phyloP scores from a whole-genome alignment of 2,888 invertebrate genomes.

The Melieria omissa region DNA sequence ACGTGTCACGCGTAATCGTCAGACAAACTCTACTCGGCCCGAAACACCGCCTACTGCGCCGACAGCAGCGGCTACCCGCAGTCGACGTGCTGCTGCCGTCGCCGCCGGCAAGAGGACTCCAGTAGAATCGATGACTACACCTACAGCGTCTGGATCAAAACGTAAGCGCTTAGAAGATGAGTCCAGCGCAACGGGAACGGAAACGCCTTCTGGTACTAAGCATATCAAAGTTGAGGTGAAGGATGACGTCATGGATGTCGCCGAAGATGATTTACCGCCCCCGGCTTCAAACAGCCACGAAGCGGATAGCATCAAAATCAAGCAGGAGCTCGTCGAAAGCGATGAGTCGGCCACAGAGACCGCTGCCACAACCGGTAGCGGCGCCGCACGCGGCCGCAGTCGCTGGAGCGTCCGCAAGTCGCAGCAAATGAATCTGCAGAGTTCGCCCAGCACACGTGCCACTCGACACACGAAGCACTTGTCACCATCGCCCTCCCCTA shows the following conservation, averaged over 20 bases:
- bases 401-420: constrained; percentile 44
- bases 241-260: constrained; percentile 27
- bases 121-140: constrained; percentile 31
- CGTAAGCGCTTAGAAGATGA: constrained; percentile 57
- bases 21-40: constrained; percentile 46
- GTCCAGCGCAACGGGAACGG: constrained; percentile 39
- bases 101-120: constrained; percentile 44
- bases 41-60: constrained; percentile 48
- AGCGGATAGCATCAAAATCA: constrained; percentile 50
- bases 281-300: constrained; percentile 36
- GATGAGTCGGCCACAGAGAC: constrained; percentile 45
- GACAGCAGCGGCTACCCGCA: neutral
- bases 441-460: constrained; percentile 53
- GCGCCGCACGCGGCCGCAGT: constrained; percentile 48
- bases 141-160: constrained; percentile 49
- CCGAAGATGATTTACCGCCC: constrained; percentile 37
- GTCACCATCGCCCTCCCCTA: constrained; percentile 52
- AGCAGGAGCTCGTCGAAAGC: constrained; percentile 56
- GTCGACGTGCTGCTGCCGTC: constrained; percentile 38
- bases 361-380: constrained; percentile 39
- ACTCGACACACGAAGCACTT: constrained; percentile 54
- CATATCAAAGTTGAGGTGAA: constrained; percentile 54
- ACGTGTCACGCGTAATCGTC: constrained; percentile 60
- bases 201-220: constrained; percentile 51
- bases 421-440: constrained; percentile 36